phyloP scores from a whole-genome alignment of 2,113 vertebrate species.

The Psilopogon haemacephalus region DNA sequence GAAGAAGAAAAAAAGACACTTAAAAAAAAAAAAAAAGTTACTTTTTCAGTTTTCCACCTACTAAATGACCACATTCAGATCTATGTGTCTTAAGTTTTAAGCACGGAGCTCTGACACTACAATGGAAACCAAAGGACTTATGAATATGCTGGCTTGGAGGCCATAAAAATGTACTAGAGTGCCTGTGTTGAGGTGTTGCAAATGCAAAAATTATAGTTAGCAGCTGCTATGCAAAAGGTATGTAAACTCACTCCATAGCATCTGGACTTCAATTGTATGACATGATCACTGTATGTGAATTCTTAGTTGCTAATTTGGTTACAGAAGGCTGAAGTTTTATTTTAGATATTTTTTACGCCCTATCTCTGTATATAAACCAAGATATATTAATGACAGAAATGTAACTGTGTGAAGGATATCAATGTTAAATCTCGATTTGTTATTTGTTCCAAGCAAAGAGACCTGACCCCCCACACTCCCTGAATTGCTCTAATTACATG shows the following conservation, averaged over 20 bases:
- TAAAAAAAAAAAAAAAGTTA: background rate
- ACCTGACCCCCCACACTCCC: background rate
- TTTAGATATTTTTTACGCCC: background rate
- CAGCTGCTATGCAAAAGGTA: background rate
- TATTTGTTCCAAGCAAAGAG: background rate
- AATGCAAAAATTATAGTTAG: background rate
- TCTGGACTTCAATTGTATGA: background rate
- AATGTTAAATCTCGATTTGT: background rate
- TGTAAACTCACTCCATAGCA: background rate
- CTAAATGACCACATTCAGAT: background rate
- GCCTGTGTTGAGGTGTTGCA: background rate
- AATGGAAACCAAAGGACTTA: background rate
- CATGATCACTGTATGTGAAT: background rate
- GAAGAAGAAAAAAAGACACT: background rate
- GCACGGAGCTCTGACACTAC: background rate
- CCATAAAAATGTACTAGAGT: background rate
- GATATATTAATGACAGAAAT: background rate
- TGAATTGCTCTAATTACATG: constrained; percentile 33
- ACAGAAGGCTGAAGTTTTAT: background rate
- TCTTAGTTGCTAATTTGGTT: background rate
- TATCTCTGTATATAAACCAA: background rate
- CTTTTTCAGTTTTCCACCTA: background rate
- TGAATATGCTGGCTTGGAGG: background rate
- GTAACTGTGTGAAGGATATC: background rate
- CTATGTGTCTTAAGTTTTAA: background rate